Base-by-base conservation (phyloP, 2,113 vertebrate genomes). In the Gymnorhina tibicen region DNA sequence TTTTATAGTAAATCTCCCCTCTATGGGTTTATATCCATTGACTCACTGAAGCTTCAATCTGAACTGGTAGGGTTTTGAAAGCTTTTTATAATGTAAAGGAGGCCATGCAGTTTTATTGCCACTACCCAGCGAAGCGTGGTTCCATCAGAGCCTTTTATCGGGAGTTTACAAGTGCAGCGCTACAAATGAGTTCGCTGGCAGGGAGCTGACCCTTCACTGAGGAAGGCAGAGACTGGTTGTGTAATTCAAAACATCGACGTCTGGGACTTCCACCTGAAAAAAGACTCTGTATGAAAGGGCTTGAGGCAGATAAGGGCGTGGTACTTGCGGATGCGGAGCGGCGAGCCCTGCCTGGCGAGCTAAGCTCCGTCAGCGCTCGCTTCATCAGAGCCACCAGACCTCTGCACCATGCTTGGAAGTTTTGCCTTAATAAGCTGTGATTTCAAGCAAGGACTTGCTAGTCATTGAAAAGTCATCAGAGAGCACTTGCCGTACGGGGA, bases 121-220 rank as follows among this genome's bases (percentile, higher is more conserved):
- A 22, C 20, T 59, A 37, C 53, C 52, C 76, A 72, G 73, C 0
- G 11, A 72, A 92, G 88, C 56, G 0, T 81, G 76, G 52, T 37
- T 95, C 86, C 83, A 89, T 89, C 83, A 72, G 47, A 93, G 76
- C 64, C 50, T 95, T 91, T 96, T 93, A 95, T 94, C 9, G 0
- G 49, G 88, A 93, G 85, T 96, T 96, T 96, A 91, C 85, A 89
- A 95, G 86, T 22, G 73, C 92, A 93, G 79, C 2, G 5, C 93
- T 94, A 95, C 93, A 93, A 96, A 97, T 95, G 83, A 93, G 86
- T 91, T 94, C 82, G 73, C 92, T 93, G 91, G 92, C 85, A 85
- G 96, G 92, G 73, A 89, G 52, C 73, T 96, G 83, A 92, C 86
- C 80, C 80, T 85, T 95, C 62, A 6, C 93, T 49, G 88, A 44